Evolutionary conservation across 2,888 invertebrate genomes (phyloP).

Genomic region (Pseudolycoriella hygida): DNA sequence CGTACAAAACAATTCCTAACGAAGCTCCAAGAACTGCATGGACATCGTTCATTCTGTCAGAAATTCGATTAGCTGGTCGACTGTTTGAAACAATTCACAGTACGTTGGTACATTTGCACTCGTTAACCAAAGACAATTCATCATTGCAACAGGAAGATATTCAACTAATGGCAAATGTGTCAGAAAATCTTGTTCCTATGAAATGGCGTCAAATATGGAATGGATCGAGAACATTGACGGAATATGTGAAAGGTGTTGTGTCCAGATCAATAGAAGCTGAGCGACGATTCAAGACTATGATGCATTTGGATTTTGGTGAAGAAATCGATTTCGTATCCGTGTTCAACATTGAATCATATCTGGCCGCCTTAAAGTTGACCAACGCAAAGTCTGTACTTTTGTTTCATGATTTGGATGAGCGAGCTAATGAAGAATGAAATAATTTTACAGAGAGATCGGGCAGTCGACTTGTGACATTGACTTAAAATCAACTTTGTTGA

Average conservation of each 20-base stretch:
- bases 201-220: conserved; percentile 24
- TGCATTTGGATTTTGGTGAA: conserved; percentile 17
- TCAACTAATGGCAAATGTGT: conserved; percentile 15
- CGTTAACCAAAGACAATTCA: conserved; percentile 15
- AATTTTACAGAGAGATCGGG: too few relatives aligned
- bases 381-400: conserved; percentile 17
- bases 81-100: conserved; percentile 22
- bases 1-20: conserved; percentile 14
- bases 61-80: conserved; percentile 19
- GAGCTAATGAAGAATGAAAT: too few relatives aligned
- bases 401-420: too few relatives aligned
- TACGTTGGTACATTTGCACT: conserved; percentile 19
- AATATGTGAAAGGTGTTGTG: conserved; percentile 23
- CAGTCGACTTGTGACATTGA: too few relatives aligned
- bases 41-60: conserved; percentile 22
- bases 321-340: conserved; percentile 21
- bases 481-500: too few relatives aligned
- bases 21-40: conserved; percentile 15
- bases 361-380: conserved; percentile 22
- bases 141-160: conserved; percentile 13
- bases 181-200: conserved; percentile 22
- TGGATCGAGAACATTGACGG: conserved; percentile 22
- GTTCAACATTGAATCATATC: conserved; percentile 24
- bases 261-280: conserved; percentile 21
- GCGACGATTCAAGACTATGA: conserved; percentile 17